These are phyloP conservation scores for Phrixothrix hirtus DNA, from an alignment of 2,888 invertebrate genomes.

Conservation along the genomic window DNA sequence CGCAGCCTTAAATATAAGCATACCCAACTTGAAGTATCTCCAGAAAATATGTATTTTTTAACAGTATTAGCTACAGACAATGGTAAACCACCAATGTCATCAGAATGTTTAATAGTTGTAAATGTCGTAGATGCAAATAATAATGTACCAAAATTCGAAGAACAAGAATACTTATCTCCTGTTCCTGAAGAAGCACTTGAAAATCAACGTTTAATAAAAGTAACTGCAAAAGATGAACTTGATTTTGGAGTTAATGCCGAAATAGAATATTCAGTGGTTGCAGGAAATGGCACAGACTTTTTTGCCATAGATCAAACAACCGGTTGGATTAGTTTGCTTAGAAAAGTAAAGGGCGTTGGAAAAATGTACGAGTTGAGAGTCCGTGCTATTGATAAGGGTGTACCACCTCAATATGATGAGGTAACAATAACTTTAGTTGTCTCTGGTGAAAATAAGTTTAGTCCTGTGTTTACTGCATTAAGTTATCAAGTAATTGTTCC, in stretches of 20 bases:
- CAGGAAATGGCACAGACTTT: constrained; percentile 76
- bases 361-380: constrained; percentile 70
- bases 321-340: constrained; percentile 80
- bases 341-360: constrained; percentile 62
- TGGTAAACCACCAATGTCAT: constrained; percentile 92
- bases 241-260: constrained; percentile 91
- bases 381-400: constrained; percentile 83
- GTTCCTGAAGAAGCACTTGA: constrained; percentile 76
- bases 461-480: constrained; percentile 80
- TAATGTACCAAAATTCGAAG: constrained; percentile 82
- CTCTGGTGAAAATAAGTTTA: constrained; percentile 80
- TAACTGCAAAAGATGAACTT: constrained; percentile 74
- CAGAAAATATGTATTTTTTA: constrained; percentile 87
- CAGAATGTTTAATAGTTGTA: constrained; percentile 82
- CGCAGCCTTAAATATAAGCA: constrained; percentile 80
- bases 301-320: constrained; percentile 74
- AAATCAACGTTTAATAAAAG: constrained; percentile 73
- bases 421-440: constrained; percentile 74
- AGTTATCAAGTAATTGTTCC: constrained; percentile 90
- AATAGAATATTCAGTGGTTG: constrained; percentile 74
- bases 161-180: constrained; percentile 74
- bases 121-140: constrained; percentile 93
- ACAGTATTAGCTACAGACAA: constrained; percentile 91
- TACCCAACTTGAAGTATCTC: constrained; percentile 78
- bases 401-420: constrained; percentile 82